Evolutionary conservation across 2,113 vertebrate species (phyloP).

Genomic region (Rafetus swinhoei): DNA sequence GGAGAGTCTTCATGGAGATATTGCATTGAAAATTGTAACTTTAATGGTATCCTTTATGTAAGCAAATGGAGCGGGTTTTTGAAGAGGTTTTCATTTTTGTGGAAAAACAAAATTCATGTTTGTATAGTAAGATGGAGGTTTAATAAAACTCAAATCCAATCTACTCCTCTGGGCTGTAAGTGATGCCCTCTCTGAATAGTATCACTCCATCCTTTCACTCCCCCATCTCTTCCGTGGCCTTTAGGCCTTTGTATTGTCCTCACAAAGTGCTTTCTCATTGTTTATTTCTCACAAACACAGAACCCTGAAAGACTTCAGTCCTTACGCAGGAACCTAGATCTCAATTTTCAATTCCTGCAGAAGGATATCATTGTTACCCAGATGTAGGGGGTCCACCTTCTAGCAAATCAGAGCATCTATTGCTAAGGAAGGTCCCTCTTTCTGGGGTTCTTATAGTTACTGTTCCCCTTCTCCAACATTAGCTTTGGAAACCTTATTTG

Average conservation of each 20-base stretch:
- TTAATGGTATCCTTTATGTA: constrained; percentile 1
- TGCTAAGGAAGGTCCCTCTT: not conserved
- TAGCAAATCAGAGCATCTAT: not conserved
- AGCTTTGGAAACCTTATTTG: not conserved
- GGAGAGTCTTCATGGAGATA: not conserved
- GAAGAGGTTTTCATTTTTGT: not conserved
- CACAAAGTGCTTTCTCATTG: not conserved
- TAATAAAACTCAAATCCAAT: constrained; percentile 6
- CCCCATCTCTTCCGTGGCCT: not conserved
- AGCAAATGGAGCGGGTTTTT: not conserved
- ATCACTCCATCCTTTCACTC: not conserved
- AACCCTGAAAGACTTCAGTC: not conserved
- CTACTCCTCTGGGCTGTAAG: not conserved
- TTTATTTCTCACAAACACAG: not conserved
- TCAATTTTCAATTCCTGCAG: not conserved
- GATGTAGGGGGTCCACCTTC: not conserved
- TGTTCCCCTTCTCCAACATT: not conserved
- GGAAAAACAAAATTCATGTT: not conserved
- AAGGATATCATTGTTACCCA: constrained; percentile 1
- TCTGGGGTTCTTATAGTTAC: not conserved
- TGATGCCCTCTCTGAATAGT: not conserved
- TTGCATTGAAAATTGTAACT: constrained; percentile 5
- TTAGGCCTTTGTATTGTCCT: not conserved
- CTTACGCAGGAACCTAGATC: not conserved
- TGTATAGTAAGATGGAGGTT: constrained; percentile 27